phyloP scores from a whole-genome alignment of 2,888 invertebrate genomes.

The Eupithecia inturbata region DNA sequence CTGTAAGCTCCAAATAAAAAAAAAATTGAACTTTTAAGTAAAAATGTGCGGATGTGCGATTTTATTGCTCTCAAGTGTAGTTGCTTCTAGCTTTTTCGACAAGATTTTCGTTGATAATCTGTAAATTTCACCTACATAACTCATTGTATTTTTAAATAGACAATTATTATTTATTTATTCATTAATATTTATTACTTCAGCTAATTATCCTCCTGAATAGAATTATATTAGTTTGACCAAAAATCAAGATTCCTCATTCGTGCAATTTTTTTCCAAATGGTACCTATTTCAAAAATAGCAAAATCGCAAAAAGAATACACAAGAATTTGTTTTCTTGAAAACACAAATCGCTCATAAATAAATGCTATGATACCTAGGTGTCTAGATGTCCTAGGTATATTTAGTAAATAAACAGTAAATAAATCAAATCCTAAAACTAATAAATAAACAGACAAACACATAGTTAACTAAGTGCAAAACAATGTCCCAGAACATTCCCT shows the following conservation, averaged over 20 bases:
- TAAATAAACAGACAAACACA: not conserved
- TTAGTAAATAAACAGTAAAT: not conserved
- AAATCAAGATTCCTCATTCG: not conserved
- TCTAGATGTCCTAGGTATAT: not conserved
- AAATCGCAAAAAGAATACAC: no score
- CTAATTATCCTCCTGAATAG: not conserved
- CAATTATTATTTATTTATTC: no score
- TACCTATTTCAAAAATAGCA: no score
- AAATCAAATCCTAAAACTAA: not conserved
- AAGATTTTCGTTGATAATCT: not conserved
- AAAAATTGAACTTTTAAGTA: no score
- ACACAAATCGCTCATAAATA: not conserved
- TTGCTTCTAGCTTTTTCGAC: not conserved
- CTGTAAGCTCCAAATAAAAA: no score
- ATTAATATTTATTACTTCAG: no score
- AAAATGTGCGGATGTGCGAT: no score
- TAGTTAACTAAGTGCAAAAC: slow-evolving; percentile 30
- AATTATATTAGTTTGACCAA: not conserved
- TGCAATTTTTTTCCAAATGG: not conserved
- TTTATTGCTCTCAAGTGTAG: no score
- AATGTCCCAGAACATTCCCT: slow-evolving; percentile 17
- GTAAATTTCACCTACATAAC: no score
- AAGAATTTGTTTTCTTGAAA: no score
- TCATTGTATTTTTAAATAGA: not conserved
- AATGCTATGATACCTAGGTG: not conserved